Evolutionary conservation across 2,113 vertebrate genomes (phyloP).

Genomic region (Rattus rattus): DNA sequence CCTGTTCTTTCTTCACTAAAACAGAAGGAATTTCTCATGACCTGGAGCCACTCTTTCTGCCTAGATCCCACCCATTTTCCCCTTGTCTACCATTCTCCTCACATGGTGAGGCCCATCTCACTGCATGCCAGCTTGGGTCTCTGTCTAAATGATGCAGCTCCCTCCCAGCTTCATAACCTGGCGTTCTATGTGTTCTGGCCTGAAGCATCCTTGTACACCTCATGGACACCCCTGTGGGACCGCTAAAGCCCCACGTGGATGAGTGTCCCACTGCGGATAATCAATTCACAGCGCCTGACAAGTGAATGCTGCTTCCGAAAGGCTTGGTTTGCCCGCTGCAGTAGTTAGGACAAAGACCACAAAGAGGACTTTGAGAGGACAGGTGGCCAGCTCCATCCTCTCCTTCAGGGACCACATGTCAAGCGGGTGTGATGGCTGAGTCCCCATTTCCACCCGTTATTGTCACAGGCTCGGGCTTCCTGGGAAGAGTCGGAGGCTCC

Average conservation of each 20-base stretch:
- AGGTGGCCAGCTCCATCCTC: accelerated
- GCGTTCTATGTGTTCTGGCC: not conserved
- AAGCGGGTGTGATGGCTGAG: accelerated
- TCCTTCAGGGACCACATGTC: not conserved
- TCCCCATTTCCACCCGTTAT: not conserved
- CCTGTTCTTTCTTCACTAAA: not conserved
- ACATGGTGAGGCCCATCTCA: not conserved
- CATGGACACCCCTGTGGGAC: not conserved
- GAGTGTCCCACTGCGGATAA: not conserved
- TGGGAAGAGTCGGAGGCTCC: not conserved
- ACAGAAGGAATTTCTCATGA: not conserved
- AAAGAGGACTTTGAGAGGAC: too few relatives aligned
- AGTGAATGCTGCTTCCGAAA: not conserved
- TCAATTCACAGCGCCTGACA: too few relatives aligned
- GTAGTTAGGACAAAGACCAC: not conserved
- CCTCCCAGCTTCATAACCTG: not conserved
- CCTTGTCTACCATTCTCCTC: too few relatives aligned
- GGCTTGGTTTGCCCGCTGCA: accelerated
- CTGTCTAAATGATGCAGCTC: not conserved
- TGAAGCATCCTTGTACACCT: not conserved
- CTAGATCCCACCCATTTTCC: not conserved
- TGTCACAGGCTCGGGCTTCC: not conserved
- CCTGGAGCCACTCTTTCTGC: not conserved
- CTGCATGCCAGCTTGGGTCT: not conserved
- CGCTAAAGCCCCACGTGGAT: not conserved